Percentiles rank a stretch among this genome's conserved stretches.
phyloP scores from a whole-genome alignment of 2,797 vertebrate species.

The Rhynchotus rufescens region DNA sequence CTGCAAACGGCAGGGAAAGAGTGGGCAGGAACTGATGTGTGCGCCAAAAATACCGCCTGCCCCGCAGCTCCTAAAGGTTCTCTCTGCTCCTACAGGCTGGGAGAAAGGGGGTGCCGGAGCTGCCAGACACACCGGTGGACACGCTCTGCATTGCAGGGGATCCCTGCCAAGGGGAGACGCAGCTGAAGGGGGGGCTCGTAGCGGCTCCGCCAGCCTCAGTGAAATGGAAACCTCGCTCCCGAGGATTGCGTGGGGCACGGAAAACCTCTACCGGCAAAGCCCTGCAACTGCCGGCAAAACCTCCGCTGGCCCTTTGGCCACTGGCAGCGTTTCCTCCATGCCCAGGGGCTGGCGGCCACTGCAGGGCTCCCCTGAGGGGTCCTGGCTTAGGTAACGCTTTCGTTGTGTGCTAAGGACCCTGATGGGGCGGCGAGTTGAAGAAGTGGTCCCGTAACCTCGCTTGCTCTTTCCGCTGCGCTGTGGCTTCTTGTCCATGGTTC shows the following conservation, averaged over 20 bases:
- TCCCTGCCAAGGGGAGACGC: not conserved
- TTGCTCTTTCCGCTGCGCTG: not conserved
- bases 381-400: not conserved
- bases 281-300: not conserved
- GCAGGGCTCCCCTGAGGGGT: not conserved
- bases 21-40: slow-evolving; percentile 44
- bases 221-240: not conserved
- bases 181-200: not conserved
- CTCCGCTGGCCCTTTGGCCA: no score
- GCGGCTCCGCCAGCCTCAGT: not conserved
- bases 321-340: not conserved
- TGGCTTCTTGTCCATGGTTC: not conserved
- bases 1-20: slow-evolving; percentile 82
- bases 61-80: slow-evolving; percentile 36
- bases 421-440: not conserved
- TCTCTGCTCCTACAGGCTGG: slow-evolving; percentile 21
- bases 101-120: not conserved
- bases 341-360: not conserved
- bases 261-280: not conserved
- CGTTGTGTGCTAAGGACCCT: not conserved
- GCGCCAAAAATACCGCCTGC: slow-evolving; percentile 89
- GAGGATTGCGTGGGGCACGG: not conserved
- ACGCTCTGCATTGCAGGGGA: not conserved
- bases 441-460: not conserved
- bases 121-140: not conserved